Evolutionary conservation across 64 coral and sea anemone species (phyloP), one percentile per base, ranked within the genome.

Genomic region (Montipora efflorescens): DNA sequence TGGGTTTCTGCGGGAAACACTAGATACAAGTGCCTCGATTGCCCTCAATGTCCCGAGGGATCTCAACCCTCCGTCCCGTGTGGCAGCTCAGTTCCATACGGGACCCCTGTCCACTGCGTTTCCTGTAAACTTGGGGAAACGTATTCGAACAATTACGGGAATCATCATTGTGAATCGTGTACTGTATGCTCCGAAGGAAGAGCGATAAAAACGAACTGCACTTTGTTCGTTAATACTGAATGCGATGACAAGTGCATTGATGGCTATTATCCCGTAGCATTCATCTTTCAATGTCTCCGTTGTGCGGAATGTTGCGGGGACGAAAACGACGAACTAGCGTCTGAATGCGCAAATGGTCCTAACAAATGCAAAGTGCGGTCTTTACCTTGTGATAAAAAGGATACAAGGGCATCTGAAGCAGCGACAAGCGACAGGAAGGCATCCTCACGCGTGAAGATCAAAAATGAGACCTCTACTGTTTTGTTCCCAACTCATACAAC

Each of bases 231-330:
- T 9, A 81, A 93, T 25, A 79, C 84, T 22, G 50, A 19, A 0
- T 93, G 92, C 55, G 77, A 47, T 15, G 19, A 72, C 8, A 58
- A 50, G 4, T 93, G 92, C 67, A 14, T 53, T 0, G 2, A 5
- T 0, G 92, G 92, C 5, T 93, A 68, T 87, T 93, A 93, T 12
- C 36, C n/a, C 4, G 73, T 43, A 57, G 49, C 75, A 13, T 70
- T 93, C 5, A 78, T 64, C 28, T 64, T 23, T 7, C 59, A 69
- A 15, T 93, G 92, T 49, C 64, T 69, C 12, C 67, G 21, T 19
- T 93, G 92, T 19, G 48, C 84, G 8, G 21, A 87, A 49, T 93
- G 92, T 69, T 93, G 92, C 21, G 11, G 47, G 3, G 84, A 93
- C 53, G 79, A 49, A 6, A 46, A 47, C 8, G 48, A 82, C 19